Percentiles rank a stretch among this genome's conserved stretches.
Evolutionary conservation across 2,797 vertebrate genomes (phyloP).

Genomic region (Meda fulgida): DNA sequence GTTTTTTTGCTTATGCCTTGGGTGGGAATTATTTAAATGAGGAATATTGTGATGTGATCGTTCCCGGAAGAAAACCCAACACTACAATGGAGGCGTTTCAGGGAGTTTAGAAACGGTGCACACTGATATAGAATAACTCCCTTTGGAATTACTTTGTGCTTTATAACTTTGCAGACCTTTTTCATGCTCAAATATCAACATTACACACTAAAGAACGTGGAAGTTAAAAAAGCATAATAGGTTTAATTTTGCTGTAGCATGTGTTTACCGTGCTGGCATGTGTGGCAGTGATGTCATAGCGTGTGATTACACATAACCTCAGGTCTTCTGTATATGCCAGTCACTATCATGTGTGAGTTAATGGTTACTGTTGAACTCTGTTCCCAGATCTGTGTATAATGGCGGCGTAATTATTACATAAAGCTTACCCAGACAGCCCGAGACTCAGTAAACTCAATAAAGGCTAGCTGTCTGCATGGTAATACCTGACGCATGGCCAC

Average conservation of each 20-base stretch:
- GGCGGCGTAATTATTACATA: conserved; percentile 44
- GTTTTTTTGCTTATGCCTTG: not conserved
- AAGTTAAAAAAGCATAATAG: not conserved
- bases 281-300: conserved; percentile 46
- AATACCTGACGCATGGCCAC: conserved; percentile 51
- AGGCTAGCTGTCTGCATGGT: conserved; percentile 59
- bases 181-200: not conserved
- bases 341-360: conserved; percentile 4
- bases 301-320: conserved; percentile 44
- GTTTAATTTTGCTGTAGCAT: not conserved
- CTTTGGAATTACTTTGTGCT: not conserved
- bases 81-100: not conserved
- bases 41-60: not conserved
- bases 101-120: no score
- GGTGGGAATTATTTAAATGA: not conserved
- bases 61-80: not conserved
- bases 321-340: conserved; percentile 9
- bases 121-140: not conserved
- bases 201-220: not conserved
- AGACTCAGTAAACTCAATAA: conserved; percentile 52
- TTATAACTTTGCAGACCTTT: not conserved
- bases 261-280: conserved; percentile 28
- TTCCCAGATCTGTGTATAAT: conserved; percentile 43
- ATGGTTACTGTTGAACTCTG: conserved; percentile 33
- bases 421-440: conserved; percentile 47